Conservation (phyloP, 2,888 invertebrate species). For the Sericinus montela region DNA sequence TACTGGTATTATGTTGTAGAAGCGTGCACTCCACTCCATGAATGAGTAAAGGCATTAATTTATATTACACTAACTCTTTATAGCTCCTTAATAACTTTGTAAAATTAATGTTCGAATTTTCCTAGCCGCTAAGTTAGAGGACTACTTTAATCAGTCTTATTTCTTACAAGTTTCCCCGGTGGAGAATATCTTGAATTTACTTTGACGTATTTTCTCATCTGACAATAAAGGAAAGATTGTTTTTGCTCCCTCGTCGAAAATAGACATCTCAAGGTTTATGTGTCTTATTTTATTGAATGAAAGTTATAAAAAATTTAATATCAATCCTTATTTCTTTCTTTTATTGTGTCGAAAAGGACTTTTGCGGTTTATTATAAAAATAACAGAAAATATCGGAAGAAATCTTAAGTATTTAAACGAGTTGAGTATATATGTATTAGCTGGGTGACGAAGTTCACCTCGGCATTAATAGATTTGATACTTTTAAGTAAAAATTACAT, state of each 20-base stretch:
- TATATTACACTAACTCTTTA: too few relatives aligned
- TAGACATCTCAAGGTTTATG: background rate
- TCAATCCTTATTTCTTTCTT: background rate
- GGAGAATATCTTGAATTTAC: background rate
- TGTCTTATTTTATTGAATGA: background rate
- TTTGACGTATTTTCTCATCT: conserved; percentile 1
- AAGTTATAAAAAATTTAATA: background rate
- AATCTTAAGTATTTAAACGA: too few relatives aligned
- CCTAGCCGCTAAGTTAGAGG: background rate
- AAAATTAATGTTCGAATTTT: background rate
- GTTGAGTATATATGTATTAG: too few relatives aligned
- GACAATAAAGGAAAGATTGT: conserved; percentile 4
- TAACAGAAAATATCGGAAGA: too few relatives aligned
- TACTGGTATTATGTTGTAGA: too few relatives aligned
- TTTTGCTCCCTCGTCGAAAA: conserved; percentile 1
- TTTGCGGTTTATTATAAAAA: too few relatives aligned
- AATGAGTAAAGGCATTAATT: too few relatives aligned
- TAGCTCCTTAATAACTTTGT: too few relatives aligned
- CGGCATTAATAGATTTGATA: too few relatives aligned
- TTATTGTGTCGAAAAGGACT: background rate
- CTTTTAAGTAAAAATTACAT: too few relatives aligned
- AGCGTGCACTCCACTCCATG: too few relatives aligned
- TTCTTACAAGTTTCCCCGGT: background rate
- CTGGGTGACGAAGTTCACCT: too few relatives aligned
- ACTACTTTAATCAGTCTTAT: background rate